Percentiles rank a stretch among this genome's conserved stretches.
Conservation (phyloP, 2,888 invertebrate species). For the Agriopis leucophaearia region DNA sequence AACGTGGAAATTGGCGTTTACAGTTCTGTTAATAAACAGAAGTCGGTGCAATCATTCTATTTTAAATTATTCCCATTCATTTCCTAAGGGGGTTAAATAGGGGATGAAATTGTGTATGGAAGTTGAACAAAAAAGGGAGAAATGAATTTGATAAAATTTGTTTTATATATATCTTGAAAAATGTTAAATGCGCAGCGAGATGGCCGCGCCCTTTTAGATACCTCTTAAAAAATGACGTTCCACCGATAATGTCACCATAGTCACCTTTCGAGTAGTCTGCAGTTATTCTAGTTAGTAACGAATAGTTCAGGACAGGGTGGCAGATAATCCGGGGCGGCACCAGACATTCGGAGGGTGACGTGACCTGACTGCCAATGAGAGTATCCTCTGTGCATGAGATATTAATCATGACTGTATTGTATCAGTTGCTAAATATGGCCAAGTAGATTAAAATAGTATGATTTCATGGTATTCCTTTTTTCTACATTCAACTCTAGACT, state of each 20-base stretch:
- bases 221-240: neutral
- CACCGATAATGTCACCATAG: neutral
- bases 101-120: too few species aligned
- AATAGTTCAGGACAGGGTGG: slow-evolving; percentile 12
- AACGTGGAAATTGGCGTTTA: too few species aligned
- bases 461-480: neutral
- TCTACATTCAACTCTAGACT: too few species aligned
- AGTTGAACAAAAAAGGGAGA: too few species aligned
- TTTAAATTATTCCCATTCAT: too few species aligned
- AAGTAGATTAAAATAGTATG: neutral
- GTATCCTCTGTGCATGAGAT: slow-evolving; percentile 59
- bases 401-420: slow-evolving; percentile 55
- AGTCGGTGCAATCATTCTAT: too few species aligned
- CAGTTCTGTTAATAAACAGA: too few species aligned
- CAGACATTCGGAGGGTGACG: slow-evolving; percentile 61
- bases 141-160: too few species aligned
- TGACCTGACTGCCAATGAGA: slow-evolving; percentile 67
- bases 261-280: neutral
- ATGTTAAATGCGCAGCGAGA: too few species aligned
- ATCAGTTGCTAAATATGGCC: slow-evolving; percentile 4
- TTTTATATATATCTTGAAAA: too few species aligned
- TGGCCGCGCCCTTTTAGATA: too few species aligned
- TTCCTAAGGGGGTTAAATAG: too few species aligned
- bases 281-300: slow-evolving; percentile 5
- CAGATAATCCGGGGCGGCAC: slow-evolving; percentile 53